A percentile compares a stretch with the other conserved stretches of the same genome.
phyloP scores from a whole-genome alignment of 2,888 invertebrate species.

The Pycnomerus fuliginosus region DNA sequence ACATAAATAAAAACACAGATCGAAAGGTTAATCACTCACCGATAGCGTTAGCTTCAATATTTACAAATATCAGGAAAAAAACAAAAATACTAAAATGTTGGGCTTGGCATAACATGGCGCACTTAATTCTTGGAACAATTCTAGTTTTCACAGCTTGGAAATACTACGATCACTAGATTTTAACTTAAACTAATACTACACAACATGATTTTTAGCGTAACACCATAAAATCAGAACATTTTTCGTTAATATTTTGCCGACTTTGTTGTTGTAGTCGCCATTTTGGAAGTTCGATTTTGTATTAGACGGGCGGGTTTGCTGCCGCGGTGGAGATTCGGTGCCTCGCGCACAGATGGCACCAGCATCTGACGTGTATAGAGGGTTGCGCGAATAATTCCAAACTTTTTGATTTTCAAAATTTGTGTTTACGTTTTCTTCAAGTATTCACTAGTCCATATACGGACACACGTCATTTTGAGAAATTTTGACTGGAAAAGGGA shows the following conservation, averaged over 20 bases:
- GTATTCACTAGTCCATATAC: too few species aligned
- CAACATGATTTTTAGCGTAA: constrained; percentile 36
- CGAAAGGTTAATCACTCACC: constrained; percentile 38
- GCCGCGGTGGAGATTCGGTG: too few species aligned
- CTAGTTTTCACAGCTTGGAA: constrained; percentile 29
- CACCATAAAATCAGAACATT: constrained; percentile 36
- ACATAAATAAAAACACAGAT: background rate
- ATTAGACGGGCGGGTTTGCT: constrained; percentile 5
- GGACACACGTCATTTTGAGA: too few species aligned
- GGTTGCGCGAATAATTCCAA: too few species aligned
- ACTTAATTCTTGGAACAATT: constrained; percentile 33
- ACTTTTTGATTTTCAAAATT: too few species aligned
- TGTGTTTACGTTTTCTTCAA: too few species aligned
- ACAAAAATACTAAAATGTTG: constrained; percentile 44
- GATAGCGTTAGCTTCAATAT: constrained; percentile 40
- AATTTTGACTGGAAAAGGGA: too few species aligned
- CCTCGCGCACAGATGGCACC: too few species aligned
- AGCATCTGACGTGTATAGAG: too few species aligned
- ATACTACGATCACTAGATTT: constrained; percentile 33
- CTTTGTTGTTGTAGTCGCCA: constrained; percentile 43
- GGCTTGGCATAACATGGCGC: constrained; percentile 54
- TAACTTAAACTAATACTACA: constrained; percentile 31
- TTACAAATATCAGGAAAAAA: constrained; percentile 42
- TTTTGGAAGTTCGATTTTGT: constrained; percentile 34
- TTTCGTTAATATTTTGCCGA: constrained; percentile 41